phyloP scores from a whole-genome alignment of 2,888 invertebrate species.

The Morinoia aosen region DNA sequence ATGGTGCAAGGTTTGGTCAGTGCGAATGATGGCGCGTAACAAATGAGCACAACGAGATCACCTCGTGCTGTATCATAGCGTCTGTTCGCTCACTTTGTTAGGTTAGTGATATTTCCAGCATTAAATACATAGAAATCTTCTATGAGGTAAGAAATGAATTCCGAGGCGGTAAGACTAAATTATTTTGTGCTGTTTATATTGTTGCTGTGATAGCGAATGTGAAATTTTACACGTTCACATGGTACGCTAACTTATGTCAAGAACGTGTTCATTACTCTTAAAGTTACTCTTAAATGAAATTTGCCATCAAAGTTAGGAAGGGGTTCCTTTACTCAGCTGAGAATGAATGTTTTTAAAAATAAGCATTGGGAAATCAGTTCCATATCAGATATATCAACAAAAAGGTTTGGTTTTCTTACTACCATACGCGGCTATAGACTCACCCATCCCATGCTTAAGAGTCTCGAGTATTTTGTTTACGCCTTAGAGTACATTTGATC shows the following conservation, averaged over 20 bases:
- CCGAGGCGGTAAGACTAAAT: background rate
- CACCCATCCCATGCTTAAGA: background rate
- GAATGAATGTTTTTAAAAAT: background rate
- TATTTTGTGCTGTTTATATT: background rate
- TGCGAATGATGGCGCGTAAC: background rate
- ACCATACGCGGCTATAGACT: background rate
- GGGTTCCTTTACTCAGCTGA: background rate
- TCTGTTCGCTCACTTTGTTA: background rate
- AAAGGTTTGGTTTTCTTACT: background rate
- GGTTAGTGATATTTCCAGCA: background rate
- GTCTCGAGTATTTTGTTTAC: background rate
- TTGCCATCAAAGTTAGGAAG: background rate
- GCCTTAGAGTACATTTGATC: background rate
- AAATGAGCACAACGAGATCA: background rate
- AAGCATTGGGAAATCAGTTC: background rate
- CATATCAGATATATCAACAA: background rate
- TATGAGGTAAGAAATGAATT: background rate
- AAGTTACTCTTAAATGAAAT: no score
- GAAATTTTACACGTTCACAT: background rate
- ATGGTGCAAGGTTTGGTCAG: constrained; percentile 22
- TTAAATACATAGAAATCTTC: background rate
- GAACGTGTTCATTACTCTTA: background rate
- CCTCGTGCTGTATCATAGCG: background rate
- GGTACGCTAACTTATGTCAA: background rate
- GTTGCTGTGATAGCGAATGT: background rate